Evolutionary conservation across 2,888 invertebrate genomes (phyloP).

Genomic region (Labia minor): DNA sequence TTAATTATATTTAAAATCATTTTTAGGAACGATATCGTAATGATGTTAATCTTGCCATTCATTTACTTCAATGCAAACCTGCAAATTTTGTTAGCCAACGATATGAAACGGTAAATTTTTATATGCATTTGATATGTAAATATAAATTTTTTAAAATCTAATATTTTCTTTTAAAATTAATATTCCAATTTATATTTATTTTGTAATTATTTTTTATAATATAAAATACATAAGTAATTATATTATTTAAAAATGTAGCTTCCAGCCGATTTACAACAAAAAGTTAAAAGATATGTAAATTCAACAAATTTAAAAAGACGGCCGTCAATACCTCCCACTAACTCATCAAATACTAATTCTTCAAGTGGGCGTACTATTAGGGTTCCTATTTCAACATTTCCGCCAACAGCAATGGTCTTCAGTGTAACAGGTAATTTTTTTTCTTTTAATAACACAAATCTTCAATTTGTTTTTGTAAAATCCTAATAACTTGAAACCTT

Average conservation of each 20-base stretch:
- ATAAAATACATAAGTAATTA: too few species aligned
- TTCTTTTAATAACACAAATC: background rate
- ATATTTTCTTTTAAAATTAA: conserved; percentile 22
- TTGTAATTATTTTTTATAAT: too few species aligned
- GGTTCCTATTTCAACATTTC: conserved; percentile 68
- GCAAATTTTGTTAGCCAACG: conserved; percentile 88
- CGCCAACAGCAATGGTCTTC: conserved; percentile 70
- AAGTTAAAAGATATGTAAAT: conserved; percentile 68
- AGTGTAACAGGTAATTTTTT: conserved; percentile 4
- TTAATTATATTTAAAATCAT: too few species aligned
- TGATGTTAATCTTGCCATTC: conserved; percentile 87
- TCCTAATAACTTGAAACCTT: too few species aligned
- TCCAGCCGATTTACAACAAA: conserved; percentile 80
- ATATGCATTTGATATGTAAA: background rate
- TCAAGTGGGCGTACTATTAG: conserved; percentile 48
- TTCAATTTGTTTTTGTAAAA: too few species aligned
- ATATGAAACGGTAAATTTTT: conserved; percentile 58
- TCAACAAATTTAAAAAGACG: conserved; percentile 40
- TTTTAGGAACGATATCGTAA: conserved; percentile 84
- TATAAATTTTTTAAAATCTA: too few species aligned
- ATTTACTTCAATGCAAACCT: conserved; percentile 88
- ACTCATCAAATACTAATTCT: conserved; percentile 33
- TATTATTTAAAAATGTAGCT: too few species aligned
- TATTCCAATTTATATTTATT: conserved; percentile 16
- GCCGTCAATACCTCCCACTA: conserved; percentile 36